Evolutionary conservation across 1,140 invertebrate genomes (phyloP).

Genomic region (Cepaea nemoralis): DNA sequence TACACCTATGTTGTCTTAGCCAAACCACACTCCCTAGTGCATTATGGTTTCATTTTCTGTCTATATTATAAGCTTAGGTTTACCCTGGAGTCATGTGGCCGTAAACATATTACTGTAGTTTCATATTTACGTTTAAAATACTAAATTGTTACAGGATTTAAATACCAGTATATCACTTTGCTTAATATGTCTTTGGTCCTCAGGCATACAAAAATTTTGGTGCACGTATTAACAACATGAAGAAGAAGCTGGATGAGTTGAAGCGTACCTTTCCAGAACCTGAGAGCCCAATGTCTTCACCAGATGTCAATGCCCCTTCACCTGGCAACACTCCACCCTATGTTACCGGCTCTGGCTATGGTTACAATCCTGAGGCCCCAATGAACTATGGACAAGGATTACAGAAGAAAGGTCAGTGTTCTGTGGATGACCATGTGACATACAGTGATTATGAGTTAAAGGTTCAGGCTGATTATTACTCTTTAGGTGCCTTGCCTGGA

Average conservation of each 20-base stretch:
- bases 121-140: too few relatives aligned
- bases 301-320: slow-evolving; percentile 80
- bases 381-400: slow-evolving; percentile 27
- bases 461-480: too few relatives aligned
- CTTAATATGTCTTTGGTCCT: slow-evolving; percentile 39
- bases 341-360: slow-evolving; percentile 57
- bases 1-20: too few relatives aligned
- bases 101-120: too few relatives aligned
- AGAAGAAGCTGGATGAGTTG: slow-evolving; percentile 86
- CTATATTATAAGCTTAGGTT: too few relatives aligned
- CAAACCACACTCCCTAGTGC: too few relatives aligned
- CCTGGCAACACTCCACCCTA: slow-evolving; percentile 67
- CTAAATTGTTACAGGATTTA: too few relatives aligned
- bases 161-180: too few relatives aligned
- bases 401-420: background rate
- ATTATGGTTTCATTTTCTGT: too few relatives aligned
- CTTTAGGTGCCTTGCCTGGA: too few relatives aligned
- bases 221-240: slow-evolving; percentile 84
- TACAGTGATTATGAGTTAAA: too few relatives aligned
- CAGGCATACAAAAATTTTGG: slow-evolving; percentile 94
- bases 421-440: background rate
- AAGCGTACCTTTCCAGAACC: slow-evolving; percentile 74
- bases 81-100: too few relatives aligned
- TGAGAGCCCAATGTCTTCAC: slow-evolving; percentile 66
- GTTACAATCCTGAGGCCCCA: slow-evolving; percentile 42